Evolutionary conservation across 1,140 invertebrate genomes (phyloP).

Genomic region (Drosophila pandora): DNA sequence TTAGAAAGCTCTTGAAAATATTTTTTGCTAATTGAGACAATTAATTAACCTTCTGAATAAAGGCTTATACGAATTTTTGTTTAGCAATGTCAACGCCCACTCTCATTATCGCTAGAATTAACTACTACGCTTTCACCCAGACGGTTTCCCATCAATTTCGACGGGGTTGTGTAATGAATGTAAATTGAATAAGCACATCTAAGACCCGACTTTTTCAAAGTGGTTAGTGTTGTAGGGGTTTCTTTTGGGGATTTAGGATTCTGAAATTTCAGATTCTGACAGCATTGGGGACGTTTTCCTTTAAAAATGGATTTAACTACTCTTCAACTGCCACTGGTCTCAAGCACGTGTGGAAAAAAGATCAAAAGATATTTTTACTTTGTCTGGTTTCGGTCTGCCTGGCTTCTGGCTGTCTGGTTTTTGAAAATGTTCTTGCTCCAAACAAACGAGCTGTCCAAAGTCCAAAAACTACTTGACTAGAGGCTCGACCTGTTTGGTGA

Average conservation of each 20-base stretch:
- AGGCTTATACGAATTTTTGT: background rate
- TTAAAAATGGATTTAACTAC: too few species aligned
- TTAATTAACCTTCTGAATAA: conserved; percentile 36
- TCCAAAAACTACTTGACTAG: conserved; percentile 29
- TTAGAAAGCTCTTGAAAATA: background rate
- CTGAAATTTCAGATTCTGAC: conserved; percentile 8
- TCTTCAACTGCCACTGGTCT: too few species aligned
- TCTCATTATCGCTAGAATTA: conserved; percentile 43
- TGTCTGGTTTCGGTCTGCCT: too few species aligned
- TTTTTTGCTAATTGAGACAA: conserved; percentile 34
- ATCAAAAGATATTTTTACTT: too few species aligned
- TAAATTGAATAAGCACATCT: background rate
- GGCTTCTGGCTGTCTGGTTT: conserved; percentile 6
- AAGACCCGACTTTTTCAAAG: background rate
- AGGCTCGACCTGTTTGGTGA: conserved; percentile 56
- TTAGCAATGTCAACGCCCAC: conserved; percentile 58
- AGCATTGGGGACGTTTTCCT: too few species aligned
- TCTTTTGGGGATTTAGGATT: conserved; percentile 17
- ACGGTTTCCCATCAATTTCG: conserved; percentile 15
- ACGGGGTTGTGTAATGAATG: conserved; percentile 27
- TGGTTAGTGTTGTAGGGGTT: background rate
- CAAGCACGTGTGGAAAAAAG: conserved; percentile 20
- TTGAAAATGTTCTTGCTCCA: conserved; percentile 23
- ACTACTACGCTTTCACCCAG: conserved; percentile 52
- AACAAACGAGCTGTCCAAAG: conserved; percentile 28